These are phyloP conservation scores for Lasiurus cinereus DNA, from an alignment of 2,113 vertebrate genomes.

Conservation along the genomic window DNA sequence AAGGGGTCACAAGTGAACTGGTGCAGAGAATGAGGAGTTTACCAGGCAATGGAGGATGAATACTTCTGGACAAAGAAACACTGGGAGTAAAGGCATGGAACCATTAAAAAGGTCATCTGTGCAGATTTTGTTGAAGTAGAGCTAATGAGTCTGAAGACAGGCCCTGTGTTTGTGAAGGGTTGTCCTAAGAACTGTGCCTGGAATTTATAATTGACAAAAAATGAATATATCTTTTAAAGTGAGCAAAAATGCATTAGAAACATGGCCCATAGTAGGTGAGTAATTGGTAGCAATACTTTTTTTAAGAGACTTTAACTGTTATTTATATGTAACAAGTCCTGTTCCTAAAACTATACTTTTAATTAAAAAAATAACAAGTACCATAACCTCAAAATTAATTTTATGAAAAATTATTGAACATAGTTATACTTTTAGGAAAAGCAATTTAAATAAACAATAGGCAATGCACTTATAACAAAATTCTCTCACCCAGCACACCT, in stretches of 20 bases:
- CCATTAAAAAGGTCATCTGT: background rate
- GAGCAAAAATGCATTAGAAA: background rate
- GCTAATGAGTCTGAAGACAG: background rate
- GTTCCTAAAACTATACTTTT: background rate
- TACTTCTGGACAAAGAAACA: background rate
- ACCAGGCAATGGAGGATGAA: background rate
- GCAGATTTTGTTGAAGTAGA: background rate
- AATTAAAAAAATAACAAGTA: slow-evolving; percentile 5
- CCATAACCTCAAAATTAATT: background rate
- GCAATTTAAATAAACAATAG: background rate
- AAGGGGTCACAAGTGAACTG: background rate
- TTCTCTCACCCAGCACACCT: background rate
- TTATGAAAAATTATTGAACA: background rate
- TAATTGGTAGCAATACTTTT: background rate
- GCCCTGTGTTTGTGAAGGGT: background rate
- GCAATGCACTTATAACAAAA: background rate
- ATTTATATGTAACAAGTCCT: background rate
- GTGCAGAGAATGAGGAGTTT: background rate
- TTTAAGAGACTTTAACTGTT: background rate
- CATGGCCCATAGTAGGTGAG: background rate
- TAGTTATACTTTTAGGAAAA: background rate
- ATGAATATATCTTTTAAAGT: background rate
- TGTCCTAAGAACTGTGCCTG: background rate
- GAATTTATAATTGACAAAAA: background rate
- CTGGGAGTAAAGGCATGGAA: background rate